These are phyloP conservation scores for Standfussiana lucernea DNA, from an alignment of 2,888 invertebrate genomes.

Conservation along the genomic window DNA sequence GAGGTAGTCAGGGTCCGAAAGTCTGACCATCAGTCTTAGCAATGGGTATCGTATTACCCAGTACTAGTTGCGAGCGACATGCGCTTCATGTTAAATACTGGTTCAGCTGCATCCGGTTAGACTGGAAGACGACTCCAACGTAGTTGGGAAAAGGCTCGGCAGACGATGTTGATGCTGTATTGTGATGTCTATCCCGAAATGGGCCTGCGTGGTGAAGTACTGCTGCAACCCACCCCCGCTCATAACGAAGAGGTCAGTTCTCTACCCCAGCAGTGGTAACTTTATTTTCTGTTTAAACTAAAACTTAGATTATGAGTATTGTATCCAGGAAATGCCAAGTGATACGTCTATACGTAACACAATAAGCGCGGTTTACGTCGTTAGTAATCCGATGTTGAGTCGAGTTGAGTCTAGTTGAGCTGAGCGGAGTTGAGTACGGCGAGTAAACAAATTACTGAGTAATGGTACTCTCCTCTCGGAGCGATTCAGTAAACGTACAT, in stretches of 20 bases:
- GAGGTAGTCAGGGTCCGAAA: too few relatives aligned
- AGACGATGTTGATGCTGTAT: not conserved
- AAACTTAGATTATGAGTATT: not conserved
- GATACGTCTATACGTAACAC: not conserved
- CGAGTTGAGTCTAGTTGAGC: constrained; percentile 17
- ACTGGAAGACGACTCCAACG: not conserved
- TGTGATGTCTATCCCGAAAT: not conserved
- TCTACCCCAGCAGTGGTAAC: not conserved
- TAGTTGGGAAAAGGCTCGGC: not conserved
- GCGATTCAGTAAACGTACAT: constrained; percentile 30
- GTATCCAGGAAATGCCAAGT: not conserved
- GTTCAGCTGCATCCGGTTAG: not conserved
- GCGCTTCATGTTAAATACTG: not conserved
- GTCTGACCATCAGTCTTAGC: not conserved
- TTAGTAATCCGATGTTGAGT: constrained; percentile 29
- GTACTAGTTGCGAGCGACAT: too few relatives aligned
- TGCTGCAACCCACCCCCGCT: too few relatives aligned
- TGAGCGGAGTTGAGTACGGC: constrained; percentile 44
- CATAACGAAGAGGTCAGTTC: not conserved
- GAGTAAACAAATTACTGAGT: constrained; percentile 64
- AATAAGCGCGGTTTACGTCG: constrained; percentile 11
- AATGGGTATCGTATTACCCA: not conserved
- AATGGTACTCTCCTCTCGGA: constrained; percentile 53
- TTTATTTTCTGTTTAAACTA: not conserved
- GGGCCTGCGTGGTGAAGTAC: not conserved